Evolutionary conservation across 2,797 vertebrate species (phyloP), one percentile per base, ranked within the genome.

Genomic region (Chrosomus eos): DNA sequence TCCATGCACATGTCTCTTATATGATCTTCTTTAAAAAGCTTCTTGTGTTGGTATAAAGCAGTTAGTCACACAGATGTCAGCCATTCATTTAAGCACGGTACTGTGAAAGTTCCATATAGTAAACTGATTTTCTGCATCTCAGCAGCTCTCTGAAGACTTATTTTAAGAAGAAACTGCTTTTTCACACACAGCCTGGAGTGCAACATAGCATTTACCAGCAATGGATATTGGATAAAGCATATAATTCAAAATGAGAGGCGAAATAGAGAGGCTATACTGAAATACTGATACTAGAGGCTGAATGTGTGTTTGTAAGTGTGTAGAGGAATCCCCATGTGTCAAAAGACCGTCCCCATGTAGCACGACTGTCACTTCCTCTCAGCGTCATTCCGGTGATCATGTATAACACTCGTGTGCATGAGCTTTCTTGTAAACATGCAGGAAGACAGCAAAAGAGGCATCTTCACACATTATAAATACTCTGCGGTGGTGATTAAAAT

Each of bases 271-370:
- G n/a, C 40, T 79, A 33, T 33, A 45, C 58, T 48, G n/a, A 64
- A 45, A 66, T 33, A 77, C 74, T 40, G 23, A 40, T 51, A 51
- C 77, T 43, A 36, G 62, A 67, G 58, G 55, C 73, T 53, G 16
- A 58, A 58, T 43, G 55, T 62, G n/a, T 64, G 11, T 48, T 26
- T 45, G 38, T 31, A 60, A 43, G 38, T 60, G 60, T 28, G 31
- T n/a, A 53, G 48, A 81, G 51, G 80, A 81, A 71, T 71, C 51
- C 80, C 66, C n/a, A n/a, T 55, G 48, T 80, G 51, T 81, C 48
- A 58, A 71, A 55, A 40, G 78, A 64, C n/a, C n/a, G n/a, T n/a
- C n/a, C n/a, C n/a, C n/a, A n/a, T 80, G 43, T n/a, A 58, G 80
- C 80, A 81, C 80, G 66, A 70, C 51, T 70, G 80, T 70, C 79